A percentile compares a stretch with the other conserved stretches of the same genome.
These are phyloP conservation scores for Enteromius trimaculatus DNA, from an alignment of 2,797 vertebrate species.

Conservation along the genomic window DNA sequence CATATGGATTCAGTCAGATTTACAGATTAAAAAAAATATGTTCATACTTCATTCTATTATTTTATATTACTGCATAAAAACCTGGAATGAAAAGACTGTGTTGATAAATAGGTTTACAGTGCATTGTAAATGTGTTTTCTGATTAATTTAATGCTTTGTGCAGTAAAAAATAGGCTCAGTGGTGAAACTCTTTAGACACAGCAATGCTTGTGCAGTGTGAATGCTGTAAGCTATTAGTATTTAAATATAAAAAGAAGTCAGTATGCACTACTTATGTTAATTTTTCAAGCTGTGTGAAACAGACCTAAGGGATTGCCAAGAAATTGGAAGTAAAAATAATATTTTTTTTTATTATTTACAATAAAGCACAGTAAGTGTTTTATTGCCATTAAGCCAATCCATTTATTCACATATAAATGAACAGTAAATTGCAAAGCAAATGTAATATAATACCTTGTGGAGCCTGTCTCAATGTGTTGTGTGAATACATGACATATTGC, in stretches of 20 bases:
- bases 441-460: neutral
- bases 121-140: neutral
- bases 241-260: neutral
- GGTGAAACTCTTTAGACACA: neutral
- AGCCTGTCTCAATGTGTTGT: neutral
- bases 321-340: neutral
- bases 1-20: neutral
- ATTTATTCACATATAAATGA: neutral
- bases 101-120: neutral
- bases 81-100: neutral
- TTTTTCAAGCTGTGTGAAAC: neutral
- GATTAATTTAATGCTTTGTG: neutral
- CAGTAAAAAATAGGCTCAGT: neutral
- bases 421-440: neutral
- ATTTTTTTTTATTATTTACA: neutral
- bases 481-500: neutral
- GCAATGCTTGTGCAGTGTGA: neutral
- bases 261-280: neutral
- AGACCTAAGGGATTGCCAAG: neutral
- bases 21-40: neutral
- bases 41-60: slow-evolving; percentile 2
- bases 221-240: neutral
- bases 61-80: slow-evolving; percentile 9
- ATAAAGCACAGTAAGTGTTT: neutral
- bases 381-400: neutral